A percentile compares a stretch with the other conserved stretches of the same genome.
phyloP scores from a whole-genome alignment of 2,113 vertebrate species.

The Nymphicus hollandicus region DNA sequence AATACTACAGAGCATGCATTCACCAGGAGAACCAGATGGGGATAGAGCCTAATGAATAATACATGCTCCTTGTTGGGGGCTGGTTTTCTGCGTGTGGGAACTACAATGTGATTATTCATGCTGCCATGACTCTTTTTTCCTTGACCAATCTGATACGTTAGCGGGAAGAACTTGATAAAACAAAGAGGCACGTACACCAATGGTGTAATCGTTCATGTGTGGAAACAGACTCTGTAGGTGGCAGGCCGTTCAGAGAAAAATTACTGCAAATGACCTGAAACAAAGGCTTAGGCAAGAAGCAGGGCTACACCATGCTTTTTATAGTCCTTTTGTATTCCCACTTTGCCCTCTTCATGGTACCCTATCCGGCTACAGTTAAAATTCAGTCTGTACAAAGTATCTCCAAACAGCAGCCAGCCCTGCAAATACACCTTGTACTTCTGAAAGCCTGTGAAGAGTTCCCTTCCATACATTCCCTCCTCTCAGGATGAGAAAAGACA shows the following conservation, averaged over 20 bases:
- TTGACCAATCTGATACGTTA: background rate
- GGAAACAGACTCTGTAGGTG: background rate
- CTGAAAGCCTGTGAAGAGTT: background rate
- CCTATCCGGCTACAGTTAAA: background rate
- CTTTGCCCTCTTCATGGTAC: background rate
- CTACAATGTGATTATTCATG: background rate
- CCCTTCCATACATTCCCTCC: background rate
- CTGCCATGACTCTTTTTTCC: background rate
- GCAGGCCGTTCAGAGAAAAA: background rate
- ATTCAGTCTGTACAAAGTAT: background rate
- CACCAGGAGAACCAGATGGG: background rate
- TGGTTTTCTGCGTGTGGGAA: background rate
- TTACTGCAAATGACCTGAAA: background rate
- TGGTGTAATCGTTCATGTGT: background rate
- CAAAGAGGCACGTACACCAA: background rate
- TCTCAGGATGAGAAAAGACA: background rate
- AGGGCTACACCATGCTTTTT: rapidly evolving
- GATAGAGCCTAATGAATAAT: conserved; percentile 13
- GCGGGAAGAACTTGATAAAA: background rate
- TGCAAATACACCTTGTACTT: background rate
- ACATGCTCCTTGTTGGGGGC: background rate
- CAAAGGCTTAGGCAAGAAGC: background rate
- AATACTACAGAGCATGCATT: background rate
- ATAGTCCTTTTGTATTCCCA: background rate
- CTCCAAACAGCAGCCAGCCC: background rate